A percentile compares a stretch with the other conserved stretches of the same genome.
Evolutionary conservation across 2,797 vertebrate species (phyloP).

Genomic region (Rhinella marina): DNA sequence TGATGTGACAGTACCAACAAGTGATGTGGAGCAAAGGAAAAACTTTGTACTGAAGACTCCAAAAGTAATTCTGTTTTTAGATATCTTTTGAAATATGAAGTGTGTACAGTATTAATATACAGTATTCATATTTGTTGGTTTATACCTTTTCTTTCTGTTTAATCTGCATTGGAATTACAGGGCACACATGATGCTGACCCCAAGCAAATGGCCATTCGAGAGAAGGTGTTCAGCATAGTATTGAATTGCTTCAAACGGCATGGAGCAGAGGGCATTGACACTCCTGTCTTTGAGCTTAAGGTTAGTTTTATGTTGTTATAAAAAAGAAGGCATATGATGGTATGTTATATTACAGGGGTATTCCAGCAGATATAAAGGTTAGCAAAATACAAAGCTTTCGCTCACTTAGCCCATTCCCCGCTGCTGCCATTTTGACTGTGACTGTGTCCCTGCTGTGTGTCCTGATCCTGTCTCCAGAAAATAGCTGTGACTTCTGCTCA

Average conservation of each 20-base stretch:
- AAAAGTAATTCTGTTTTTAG: constrained; percentile 79
- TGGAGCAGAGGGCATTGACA: constrained; percentile 92
- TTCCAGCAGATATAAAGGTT: no score
- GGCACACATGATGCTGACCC: constrained; percentile 94
- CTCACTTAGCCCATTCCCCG: no score
- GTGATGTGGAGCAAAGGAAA: constrained; percentile 77
- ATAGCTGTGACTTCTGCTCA: no score
- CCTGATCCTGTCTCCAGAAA: no score
- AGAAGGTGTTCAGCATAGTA: constrained; percentile 86
- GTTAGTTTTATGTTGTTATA: constrained; percentile 68
- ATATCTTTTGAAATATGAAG: background rate
- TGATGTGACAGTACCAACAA: constrained; percentile 74
- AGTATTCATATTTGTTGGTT: background rate
- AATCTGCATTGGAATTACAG: constrained; percentile 69
- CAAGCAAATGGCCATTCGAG: constrained; percentile 93
- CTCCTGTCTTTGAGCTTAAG: constrained; percentile 94
- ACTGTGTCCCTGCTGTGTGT: no score
- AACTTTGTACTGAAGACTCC: constrained; percentile 87
- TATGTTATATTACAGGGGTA: no score
- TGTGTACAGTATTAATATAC: background rate
- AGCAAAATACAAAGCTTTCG: no score
- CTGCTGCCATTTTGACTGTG: no score
- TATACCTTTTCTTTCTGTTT: background rate
- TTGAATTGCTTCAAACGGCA: constrained; percentile 91
- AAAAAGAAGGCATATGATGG: no score